These are phyloP conservation scores for Lepidocyrtoides sp. DNA, from an alignment of 2,888 invertebrate species.

Conservation along the genomic window DNA sequence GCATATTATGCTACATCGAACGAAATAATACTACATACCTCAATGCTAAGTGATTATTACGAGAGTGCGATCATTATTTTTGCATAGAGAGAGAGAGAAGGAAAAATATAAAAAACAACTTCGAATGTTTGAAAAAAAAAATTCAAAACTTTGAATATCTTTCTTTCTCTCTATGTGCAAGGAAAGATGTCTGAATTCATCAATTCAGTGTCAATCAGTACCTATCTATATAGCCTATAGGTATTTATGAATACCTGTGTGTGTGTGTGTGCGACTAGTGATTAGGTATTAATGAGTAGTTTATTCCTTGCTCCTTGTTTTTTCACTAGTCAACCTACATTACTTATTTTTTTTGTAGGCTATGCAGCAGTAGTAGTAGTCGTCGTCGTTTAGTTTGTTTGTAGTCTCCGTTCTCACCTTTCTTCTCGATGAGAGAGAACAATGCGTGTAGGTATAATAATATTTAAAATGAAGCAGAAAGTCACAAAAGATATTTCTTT, in stretches of 20 bases:
- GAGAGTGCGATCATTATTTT: neutral
- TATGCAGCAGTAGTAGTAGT: neutral
- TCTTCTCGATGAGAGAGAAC: neutral
- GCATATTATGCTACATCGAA: neutral
- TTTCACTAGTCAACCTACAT: slow-evolving; percentile 40
- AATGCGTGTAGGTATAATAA: no score
- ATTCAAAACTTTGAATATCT: neutral
- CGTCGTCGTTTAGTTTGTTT: slow-evolving; percentile 29
- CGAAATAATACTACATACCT: neutral
- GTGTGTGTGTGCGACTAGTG: neutral
- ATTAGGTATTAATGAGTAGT: slow-evolving; percentile 31
- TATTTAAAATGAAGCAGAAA: no score
- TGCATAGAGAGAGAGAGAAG: no score
- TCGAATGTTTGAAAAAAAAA: no score
- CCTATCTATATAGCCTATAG: neutral
- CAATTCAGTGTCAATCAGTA: slow-evolving; percentile 9
- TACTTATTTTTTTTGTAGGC: slow-evolving; percentile 40
- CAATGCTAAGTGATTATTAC: neutral
- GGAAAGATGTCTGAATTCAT: slow-evolving; percentile 37
- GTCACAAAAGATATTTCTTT: no score
- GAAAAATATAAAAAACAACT: neutral
- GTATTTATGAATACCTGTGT: neutral
- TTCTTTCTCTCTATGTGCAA: slow-evolving; percentile 22
- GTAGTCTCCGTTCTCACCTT: neutral
- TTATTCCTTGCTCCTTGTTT: neutral